Evolutionary conservation across 2,888 invertebrate species (phyloP).

Genomic region (Dryobotodes eremita): DNA sequence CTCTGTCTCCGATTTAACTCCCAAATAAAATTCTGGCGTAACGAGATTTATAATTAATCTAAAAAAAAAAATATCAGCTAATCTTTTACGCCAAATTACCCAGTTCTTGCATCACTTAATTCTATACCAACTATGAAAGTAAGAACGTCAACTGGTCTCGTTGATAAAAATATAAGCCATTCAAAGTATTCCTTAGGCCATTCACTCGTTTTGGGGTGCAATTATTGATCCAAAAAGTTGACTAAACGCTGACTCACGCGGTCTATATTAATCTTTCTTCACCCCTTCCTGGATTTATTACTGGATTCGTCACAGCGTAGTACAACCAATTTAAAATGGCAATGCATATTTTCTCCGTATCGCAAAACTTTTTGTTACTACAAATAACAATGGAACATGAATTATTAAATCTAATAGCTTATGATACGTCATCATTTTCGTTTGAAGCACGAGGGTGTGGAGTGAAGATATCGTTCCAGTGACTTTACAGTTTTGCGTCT

Average conservation of each 20-base stretch:
- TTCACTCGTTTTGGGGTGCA: conserved; percentile 64
- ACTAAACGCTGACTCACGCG: conserved; percentile 79
- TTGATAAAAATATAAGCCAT: conserved; percentile 37
- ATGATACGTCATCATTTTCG: conserved; percentile 75
- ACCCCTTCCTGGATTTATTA: conserved; percentile 78
- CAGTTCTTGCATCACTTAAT: conserved; percentile 30
- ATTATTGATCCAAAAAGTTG: conserved; percentile 76
- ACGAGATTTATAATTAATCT: conserved; percentile 22
- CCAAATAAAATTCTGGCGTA: conserved; percentile 9
- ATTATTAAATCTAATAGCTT: conserved; percentile 76
- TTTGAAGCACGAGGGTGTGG: conserved; percentile 65
- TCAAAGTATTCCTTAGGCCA: conserved; percentile 45
- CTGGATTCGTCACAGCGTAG: conserved; percentile 81
- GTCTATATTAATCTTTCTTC: conserved; percentile 80
- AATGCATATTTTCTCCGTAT: conserved; percentile 71
- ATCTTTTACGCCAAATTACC: conserved; percentile 20
- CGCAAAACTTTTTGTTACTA: conserved; percentile 75
- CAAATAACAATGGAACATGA: conserved; percentile 74
- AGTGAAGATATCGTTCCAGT: conserved; percentile 66
- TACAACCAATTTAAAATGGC: conserved; percentile 76
- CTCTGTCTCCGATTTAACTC: conserved; percentile 24
- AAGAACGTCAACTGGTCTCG: conserved; percentile 14
- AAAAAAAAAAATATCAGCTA: conserved; percentile 9
- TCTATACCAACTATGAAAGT: conserved; percentile 13
- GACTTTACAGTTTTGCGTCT: conserved; percentile 75